Evolutionary conservation across 2,797 vertebrate genomes (phyloP).

Genomic region (Fundulus diaphanus): DNA sequence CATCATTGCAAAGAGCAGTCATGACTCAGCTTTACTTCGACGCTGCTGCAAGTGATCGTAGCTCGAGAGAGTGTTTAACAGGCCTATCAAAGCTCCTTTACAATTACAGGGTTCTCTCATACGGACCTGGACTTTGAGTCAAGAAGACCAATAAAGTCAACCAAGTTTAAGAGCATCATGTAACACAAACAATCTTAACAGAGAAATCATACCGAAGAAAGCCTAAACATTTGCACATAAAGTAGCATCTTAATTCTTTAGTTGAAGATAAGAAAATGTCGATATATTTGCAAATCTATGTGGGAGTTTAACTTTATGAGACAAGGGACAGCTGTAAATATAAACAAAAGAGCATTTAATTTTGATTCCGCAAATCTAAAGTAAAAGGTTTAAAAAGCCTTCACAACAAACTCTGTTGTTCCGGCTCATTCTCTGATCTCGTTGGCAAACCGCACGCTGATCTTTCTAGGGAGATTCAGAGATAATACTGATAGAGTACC

Average conservation of each 20-base stretch:
- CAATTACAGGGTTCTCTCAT: constrained; percentile 6
- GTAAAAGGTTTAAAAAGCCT: too few species aligned
- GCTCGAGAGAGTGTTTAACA: background rate
- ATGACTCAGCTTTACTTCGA: background rate
- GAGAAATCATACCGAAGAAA: background rate
- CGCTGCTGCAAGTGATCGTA: background rate
- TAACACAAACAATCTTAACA: background rate
- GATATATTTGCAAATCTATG: background rate
- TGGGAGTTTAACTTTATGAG: background rate
- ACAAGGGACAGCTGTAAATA: background rate
- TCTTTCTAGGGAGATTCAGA: background rate
- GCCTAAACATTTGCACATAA: background rate
- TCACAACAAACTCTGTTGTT: background rate
- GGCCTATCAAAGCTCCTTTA: background rate
- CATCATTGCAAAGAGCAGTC: background rate
- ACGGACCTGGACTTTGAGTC: constrained; percentile 19
- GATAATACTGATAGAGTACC: background rate
- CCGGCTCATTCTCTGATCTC: background rate
- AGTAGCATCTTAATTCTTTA: background rate
- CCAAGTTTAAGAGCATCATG: background rate
- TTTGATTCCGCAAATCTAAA: background rate
- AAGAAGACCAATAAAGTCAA: background rate
- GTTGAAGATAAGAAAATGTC: background rate
- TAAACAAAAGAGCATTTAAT: background rate
- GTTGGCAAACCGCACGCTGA: background rate